Percentiles rank a stretch among this genome's conserved stretches.
phyloP scores from a whole-genome alignment of 2,888 invertebrate species.

The Lithophane semibrunnea region DNA sequence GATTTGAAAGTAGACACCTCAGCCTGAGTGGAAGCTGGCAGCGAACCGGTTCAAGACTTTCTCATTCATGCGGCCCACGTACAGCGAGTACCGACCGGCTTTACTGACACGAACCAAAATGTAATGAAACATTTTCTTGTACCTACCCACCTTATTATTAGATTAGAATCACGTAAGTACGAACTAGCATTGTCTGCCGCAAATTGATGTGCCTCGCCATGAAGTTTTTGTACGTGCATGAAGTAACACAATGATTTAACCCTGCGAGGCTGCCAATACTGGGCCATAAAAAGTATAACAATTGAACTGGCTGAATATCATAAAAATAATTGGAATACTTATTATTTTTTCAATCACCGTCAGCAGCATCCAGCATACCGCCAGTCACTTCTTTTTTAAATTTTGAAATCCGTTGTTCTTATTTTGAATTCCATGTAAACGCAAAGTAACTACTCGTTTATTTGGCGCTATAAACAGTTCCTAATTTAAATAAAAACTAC shows the following conservation, averaged over 20 bases:
- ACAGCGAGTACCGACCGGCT: constrained; percentile 70
- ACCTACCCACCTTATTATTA: constrained; percentile 69
- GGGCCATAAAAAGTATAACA: constrained; percentile 60
- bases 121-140: constrained; percentile 72
- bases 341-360: constrained; percentile 19
- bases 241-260: constrained; percentile 56
- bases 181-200: constrained; percentile 57
- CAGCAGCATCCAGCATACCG: not conserved
- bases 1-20: constrained; percentile 88
- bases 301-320: constrained; percentile 44
- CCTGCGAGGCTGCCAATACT: constrained; percentile 50
- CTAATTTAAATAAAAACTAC: constrained; percentile 50
- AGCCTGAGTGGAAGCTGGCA: constrained; percentile 79
- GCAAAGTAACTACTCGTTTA: constrained; percentile 5
- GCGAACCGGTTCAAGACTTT: constrained; percentile 88
- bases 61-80: constrained; percentile 87
- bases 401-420: constrained; percentile 15
- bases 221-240: constrained; percentile 47
- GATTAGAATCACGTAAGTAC: constrained; percentile 70
- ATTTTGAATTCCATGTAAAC: not conserved
- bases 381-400: not conserved
- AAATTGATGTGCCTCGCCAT: constrained; percentile 61
- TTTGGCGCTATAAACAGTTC: constrained; percentile 9
- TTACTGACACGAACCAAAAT: constrained; percentile 71
- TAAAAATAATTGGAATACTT: constrained; percentile 20